phyloP scores from a whole-genome alignment of 2,797 vertebrate species.

The Limnodromus scolopaceus region DNA sequence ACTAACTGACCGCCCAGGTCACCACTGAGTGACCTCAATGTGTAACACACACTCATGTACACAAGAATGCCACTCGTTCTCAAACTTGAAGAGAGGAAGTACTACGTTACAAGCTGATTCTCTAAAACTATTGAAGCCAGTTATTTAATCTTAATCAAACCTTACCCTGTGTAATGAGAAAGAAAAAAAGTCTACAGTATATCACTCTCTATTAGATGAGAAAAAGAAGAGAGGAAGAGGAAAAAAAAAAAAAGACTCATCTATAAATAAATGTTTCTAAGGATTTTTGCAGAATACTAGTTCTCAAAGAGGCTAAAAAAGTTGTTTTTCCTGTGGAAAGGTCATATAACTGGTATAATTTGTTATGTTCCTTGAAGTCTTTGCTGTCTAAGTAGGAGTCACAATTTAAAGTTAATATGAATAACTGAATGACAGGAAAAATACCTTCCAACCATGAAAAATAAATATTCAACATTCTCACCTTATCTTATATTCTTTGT shows the following conservation, averaged over 20 bases:
- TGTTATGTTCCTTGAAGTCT: constrained; percentile 70
- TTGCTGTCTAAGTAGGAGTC: constrained; percentile 68
- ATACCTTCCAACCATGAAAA: constrained; percentile 85
- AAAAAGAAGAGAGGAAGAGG: neutral
- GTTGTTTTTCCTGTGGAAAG: neutral
- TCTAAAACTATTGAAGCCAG: neutral
- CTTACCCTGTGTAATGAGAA: neutral
- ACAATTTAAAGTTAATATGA: constrained; percentile 79
- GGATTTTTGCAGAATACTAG: neutral
- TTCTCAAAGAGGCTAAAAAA: neutral
- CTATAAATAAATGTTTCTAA: neutral
- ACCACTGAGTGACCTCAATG: too few relatives aligned
- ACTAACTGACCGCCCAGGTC: too few relatives aligned
- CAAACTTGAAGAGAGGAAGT: neutral
- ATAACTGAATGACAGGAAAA: constrained; percentile 86
- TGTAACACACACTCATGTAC: too few relatives aligned
- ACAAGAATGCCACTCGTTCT: neutral
- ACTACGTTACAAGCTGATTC: neutral
- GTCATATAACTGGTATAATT: constrained; percentile 33
- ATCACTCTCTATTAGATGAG: neutral
- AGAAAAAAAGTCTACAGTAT: neutral
- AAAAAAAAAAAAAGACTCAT: too few relatives aligned
- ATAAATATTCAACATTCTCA: constrained; percentile 96
- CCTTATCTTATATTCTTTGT: constrained; percentile 85
- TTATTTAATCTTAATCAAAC: neutral